These are phyloP conservation scores for Eubasilissa splendida DNA, from an alignment of 2,888 invertebrate genomes.

Conservation along the genomic window DNA sequence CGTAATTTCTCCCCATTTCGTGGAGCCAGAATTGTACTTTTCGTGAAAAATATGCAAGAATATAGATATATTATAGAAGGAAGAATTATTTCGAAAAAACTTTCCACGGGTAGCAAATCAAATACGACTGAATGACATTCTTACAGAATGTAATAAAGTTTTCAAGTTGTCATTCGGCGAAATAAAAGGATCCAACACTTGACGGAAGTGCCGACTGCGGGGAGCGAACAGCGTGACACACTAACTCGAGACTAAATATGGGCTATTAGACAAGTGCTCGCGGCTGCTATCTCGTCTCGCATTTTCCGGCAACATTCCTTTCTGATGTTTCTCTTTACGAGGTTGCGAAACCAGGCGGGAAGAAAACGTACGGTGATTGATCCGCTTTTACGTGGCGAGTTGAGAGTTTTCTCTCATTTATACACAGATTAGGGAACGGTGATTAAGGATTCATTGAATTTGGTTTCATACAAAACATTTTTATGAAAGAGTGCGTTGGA, in stretches of 20 bases:
- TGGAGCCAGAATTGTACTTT: too few relatives aligned
- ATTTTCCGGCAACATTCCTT: conserved; percentile 19
- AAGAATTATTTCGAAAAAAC: too few relatives aligned
- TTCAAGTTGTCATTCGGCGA: conserved; percentile 47
- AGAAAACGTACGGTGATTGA: conserved; percentile 16
- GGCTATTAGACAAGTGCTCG: not conserved
- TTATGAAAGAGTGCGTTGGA: not conserved
- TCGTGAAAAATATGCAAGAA: too few relatives aligned
- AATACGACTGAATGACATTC: too few relatives aligned
- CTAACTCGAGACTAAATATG: not conserved
- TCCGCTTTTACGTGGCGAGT: conserved; percentile 8
- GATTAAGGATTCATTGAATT: conserved; percentile 6
- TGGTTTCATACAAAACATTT: conserved; percentile 2
- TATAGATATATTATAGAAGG: too few relatives aligned
- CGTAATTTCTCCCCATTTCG: too few relatives aligned
- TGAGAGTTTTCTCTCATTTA: conserved; percentile 10
- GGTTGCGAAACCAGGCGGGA: not conserved
- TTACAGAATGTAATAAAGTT: conserved; percentile 53
- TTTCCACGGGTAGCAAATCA: too few relatives aligned
- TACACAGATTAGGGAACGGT: conserved; percentile 5
- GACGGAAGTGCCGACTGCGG: not conserved
- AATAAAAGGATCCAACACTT: not conserved
- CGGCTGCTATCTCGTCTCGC: not conserved
- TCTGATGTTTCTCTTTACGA: not conserved
- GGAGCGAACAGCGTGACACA: not conserved